Evolutionary conservation across 2,113 vertebrate species (phyloP).

Genomic region (Siphamia tubifer): DNA sequence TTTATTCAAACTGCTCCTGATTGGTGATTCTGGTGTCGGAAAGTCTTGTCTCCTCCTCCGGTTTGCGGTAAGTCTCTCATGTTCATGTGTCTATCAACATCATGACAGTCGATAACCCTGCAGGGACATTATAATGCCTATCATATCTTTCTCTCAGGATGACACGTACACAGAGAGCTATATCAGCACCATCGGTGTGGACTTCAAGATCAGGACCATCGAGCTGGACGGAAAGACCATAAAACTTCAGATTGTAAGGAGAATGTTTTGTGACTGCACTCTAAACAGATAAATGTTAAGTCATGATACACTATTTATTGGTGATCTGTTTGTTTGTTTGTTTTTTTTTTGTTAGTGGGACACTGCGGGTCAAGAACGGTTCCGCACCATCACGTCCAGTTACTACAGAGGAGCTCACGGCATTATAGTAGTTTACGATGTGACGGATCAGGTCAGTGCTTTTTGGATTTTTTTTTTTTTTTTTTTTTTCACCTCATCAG

Average conservation of each 20-base stretch:
- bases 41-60: constrained; percentile 98
- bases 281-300: neutral
- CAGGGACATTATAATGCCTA: too few species aligned
- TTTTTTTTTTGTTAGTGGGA: constrained; percentile 87
- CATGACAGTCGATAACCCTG: neutral
- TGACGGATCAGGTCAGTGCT: constrained; percentile 91
- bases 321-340: too few species aligned
- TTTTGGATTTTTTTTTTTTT: too few species aligned
- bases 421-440: constrained; percentile 98
- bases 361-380: constrained; percentile 96
- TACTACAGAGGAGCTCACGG: constrained; percentile 98
- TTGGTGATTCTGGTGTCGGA: constrained; percentile 97
- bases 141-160: constrained; percentile 77
- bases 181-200: constrained; percentile 98
- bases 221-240: constrained; percentile 98
- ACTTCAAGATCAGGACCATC: constrained; percentile 99
- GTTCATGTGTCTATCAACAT: neutral
- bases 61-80: constrained; percentile 90
- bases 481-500: too few species aligned
- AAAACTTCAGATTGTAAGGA: constrained; percentile 98
- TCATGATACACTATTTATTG: too few species aligned
- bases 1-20: constrained; percentile 99
- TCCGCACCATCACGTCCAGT: constrained; percentile 98
- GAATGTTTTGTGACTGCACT: rapidly evolving
- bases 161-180: constrained; percentile 99